Conservation (phyloP, 2,888 invertebrate genomes). For the Coleophora deauratella region DNA sequence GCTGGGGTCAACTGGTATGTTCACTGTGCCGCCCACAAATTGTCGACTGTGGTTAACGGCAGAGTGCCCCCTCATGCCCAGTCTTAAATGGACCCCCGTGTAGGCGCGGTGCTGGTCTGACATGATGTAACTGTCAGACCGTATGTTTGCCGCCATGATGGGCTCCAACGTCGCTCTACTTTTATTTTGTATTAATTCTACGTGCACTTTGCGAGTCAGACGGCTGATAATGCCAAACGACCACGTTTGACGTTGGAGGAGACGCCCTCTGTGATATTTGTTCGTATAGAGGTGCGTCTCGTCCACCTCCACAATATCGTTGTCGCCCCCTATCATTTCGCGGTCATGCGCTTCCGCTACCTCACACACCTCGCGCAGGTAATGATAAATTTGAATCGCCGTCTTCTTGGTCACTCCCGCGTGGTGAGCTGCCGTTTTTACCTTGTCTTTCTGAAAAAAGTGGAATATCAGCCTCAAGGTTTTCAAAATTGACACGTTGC, state of each 20-base stretch:
- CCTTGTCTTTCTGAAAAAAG: conserved; percentile 1
- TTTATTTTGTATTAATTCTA: conserved; percentile 4
- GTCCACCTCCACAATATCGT: conserved; percentile 9
- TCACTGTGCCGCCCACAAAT: conserved; percentile 5
- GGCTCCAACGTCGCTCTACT: conserved; percentile 3
- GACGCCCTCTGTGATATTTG: too few relatives aligned
- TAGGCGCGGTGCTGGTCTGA: too few relatives aligned
- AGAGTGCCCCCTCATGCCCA: conserved; percentile 4
- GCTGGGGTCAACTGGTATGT: conserved; percentile 4
- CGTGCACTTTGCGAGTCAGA: too few relatives aligned
- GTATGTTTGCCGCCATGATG: too few relatives aligned
- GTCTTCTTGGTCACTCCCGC: conserved; percentile 2
- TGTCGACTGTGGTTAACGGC: too few relatives aligned
- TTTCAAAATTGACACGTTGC: background rate
- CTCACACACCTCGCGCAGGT: too few relatives aligned
- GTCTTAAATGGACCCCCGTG: conserved; percentile 4
- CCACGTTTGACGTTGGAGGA: too few relatives aligned
- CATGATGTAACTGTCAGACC: too few relatives aligned
- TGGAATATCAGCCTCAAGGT: conserved; percentile 3
- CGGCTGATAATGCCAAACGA: too few relatives aligned
- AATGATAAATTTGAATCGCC: too few relatives aligned
- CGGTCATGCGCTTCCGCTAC: conserved; percentile 10
- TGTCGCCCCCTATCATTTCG: conserved; percentile 4
- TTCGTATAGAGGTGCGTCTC: conserved; percentile 10
- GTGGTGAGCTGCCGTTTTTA: background rate